These are phyloP conservation scores for Sebastes taczanowskii DNA, from an alignment of 2,797 vertebrate genomes.

Conservation along the genomic window DNA sequence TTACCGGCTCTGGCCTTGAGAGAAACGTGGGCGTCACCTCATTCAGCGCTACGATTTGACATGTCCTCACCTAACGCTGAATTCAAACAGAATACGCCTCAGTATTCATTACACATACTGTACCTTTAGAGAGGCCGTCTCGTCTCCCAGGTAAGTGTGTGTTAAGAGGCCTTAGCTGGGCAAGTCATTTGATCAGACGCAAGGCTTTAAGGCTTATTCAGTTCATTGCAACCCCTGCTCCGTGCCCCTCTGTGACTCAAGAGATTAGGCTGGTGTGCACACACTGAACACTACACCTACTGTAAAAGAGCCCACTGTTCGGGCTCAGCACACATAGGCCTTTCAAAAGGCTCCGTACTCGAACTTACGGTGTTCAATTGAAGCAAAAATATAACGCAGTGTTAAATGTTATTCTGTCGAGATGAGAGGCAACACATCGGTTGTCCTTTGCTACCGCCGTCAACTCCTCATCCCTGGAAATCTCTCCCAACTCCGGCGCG, in stretches of 20 bases:
- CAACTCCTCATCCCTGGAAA: conserved; percentile 53
- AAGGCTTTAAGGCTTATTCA: conserved; percentile 65
- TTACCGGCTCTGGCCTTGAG: conserved; percentile 6
- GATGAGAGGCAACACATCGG: conserved; percentile 60
- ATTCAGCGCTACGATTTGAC: conserved; percentile 1
- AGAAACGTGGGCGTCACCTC: background rate
- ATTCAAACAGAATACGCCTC: conserved; percentile 33
- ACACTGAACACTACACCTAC: conserved; percentile 57
- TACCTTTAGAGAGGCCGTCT: conserved; percentile 28
- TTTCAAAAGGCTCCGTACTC: conserved; percentile 51
- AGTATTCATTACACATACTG: conserved; percentile 52
- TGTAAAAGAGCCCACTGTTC: conserved; percentile 60
- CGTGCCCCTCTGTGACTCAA: conserved; percentile 53
- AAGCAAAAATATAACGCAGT: conserved; percentile 61
- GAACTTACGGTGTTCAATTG: conserved; percentile 54
- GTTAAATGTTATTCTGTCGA: conserved; percentile 69
- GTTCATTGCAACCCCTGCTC: conserved; percentile 52
- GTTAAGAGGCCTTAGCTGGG: conserved; percentile 61
- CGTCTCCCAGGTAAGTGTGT: conserved; percentile 53
- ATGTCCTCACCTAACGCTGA: conserved; percentile 3
- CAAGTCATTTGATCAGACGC: conserved; percentile 65
- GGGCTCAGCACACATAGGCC: conserved; percentile 45
- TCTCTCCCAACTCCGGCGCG: conserved; percentile 31
- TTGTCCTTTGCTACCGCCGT: conserved; percentile 54
- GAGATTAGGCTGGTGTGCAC: conserved; percentile 62